phyloP scores from a whole-genome alignment of 1,140 invertebrate species.

The Leguminivora glycinivorella region DNA sequence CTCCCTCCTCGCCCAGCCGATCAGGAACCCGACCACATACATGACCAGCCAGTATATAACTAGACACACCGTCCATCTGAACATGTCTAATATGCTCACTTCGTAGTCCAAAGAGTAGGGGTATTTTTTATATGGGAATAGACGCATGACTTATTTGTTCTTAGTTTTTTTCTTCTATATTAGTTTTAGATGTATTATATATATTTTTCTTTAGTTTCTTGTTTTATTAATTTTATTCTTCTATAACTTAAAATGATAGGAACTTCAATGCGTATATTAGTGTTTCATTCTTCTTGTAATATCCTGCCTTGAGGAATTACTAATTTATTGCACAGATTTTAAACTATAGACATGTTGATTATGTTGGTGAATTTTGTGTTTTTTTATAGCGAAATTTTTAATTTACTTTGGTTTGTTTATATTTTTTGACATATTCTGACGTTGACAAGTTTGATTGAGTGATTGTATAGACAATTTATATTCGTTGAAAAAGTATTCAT shows the following conservation, averaged over 20 bases:
- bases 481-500: too few relatives aligned
- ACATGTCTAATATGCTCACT: constrained; percentile 40
- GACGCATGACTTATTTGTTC: constrained; percentile 39
- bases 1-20: constrained; percentile 41
- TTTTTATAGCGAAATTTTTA: background rate
- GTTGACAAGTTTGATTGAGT: background rate
- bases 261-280: too few relatives aligned
- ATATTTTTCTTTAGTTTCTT: too few relatives aligned
- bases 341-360: background rate
- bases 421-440: background rate
- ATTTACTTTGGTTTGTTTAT: background rate
- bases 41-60: constrained; percentile 53
- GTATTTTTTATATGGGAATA: constrained; percentile 45
- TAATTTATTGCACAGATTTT: background rate
- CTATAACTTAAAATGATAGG: too few relatives aligned
- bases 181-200: background rate
- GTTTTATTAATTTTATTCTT: too few relatives aligned
- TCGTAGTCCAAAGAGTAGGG: constrained; percentile 42
- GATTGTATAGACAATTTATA: too few relatives aligned
- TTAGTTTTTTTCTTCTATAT: background rate
- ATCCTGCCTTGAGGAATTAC: background rate
- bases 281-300: background rate
- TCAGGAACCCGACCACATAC: constrained; percentile 48
- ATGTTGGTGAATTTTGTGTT: background rate
- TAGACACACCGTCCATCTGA: constrained; percentile 48